phyloP scores from a whole-genome alignment of 2,797 vertebrate genomes.

The Cynodonichthys magdalenae region DNA sequence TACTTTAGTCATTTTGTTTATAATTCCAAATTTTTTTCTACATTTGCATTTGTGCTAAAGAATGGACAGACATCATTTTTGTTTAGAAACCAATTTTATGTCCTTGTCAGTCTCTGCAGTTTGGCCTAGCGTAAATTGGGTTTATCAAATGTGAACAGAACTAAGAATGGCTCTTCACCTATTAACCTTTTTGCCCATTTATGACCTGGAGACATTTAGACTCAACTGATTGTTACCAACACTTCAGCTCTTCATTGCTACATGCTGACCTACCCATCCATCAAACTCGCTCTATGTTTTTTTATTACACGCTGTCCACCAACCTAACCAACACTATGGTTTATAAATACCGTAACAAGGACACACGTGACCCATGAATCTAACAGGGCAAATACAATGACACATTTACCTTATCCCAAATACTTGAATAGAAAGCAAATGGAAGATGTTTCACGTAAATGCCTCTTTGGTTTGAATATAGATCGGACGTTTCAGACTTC shows the following conservation, averaged over 20 bases:
- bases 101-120: constrained; percentile 36
- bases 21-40: too few species aligned
- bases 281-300: constrained; percentile 73
- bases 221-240: constrained; percentile 81
- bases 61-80: background rate
- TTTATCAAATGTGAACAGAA: constrained; percentile 66
- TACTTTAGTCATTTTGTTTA: background rate
- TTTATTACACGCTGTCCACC: constrained; percentile 73
- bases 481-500: background rate
- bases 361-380: constrained; percentile 87
- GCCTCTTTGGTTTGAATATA: too few species aligned
- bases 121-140: constrained; percentile 60
- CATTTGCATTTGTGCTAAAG: background rate
- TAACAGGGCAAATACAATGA: constrained; percentile 89
- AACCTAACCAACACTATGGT: constrained; percentile 59
- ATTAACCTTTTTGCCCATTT: constrained; percentile 76
- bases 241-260: constrained; percentile 68
- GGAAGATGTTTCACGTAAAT: too few species aligned
- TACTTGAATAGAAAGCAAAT: too few species aligned
- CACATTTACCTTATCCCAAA: constrained; percentile 83
- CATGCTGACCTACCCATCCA: constrained; percentile 70
- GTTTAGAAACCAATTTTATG: constrained; percentile 29
- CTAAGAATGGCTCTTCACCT: constrained; percentile 61
- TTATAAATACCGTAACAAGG: constrained; percentile 89
- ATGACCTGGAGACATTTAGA: constrained; percentile 77